Evolutionary conservation across 2,797 vertebrate genomes (phyloP).

Genomic region (Gambusia yucatana): DNA sequence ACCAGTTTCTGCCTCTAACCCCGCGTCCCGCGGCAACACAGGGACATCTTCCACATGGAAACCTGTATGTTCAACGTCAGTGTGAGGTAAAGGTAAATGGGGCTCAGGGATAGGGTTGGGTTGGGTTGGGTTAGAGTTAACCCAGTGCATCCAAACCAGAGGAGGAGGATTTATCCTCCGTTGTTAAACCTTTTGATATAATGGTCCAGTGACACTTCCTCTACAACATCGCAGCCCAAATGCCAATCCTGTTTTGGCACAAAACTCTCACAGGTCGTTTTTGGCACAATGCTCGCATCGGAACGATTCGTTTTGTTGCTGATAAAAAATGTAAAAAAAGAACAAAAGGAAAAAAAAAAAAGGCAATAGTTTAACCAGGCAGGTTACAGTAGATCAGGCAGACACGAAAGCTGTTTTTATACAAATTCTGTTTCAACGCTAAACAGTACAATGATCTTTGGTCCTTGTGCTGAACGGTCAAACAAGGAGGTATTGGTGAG

Average conservation of each 20-base stretch:
- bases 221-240: constrained; percentile 56
- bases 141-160: constrained; percentile 75
- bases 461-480: constrained; percentile 66
- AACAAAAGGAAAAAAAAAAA: constrained; percentile 39
- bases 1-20: constrained; percentile 25
- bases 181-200: constrained; percentile 50
- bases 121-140: no score
- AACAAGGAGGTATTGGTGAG: constrained; percentile 47
- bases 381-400: constrained; percentile 56
- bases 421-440: constrained; percentile 12
- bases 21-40: constrained; percentile 30
- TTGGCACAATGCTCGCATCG: constrained; percentile 74
- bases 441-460: constrained; percentile 76
- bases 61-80: constrained; percentile 47
- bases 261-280: constrained; percentile 67
- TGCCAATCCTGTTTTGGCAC: constrained; percentile 75
- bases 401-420: constrained; percentile 35
- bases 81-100: constrained; percentile 65
- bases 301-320: constrained; percentile 71
- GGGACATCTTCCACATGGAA: constrained; percentile 56
- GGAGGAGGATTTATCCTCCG: constrained; percentile 48
- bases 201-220: constrained; percentile 66
- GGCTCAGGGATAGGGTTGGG: constrained; percentile 27
- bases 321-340: constrained; percentile 24
- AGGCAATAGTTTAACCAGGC: constrained; percentile 62